Conservation (phyloP, 2,888 invertebrate genomes). For the Volucella inanis region DNA sequence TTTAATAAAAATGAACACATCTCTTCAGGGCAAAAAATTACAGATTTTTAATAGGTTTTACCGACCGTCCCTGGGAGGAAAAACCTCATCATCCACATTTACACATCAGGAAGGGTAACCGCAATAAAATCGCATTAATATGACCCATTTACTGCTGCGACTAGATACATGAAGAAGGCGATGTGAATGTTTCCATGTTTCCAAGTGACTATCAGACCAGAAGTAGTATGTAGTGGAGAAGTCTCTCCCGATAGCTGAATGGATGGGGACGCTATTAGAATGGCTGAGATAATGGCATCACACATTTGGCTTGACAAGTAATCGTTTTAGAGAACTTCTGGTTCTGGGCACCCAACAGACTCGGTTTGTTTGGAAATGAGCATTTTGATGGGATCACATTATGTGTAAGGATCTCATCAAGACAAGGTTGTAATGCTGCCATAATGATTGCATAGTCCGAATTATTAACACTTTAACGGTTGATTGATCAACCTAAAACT, state of each 20-base stretch:
- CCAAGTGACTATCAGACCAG: conserved; percentile 25
- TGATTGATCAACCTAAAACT: too few relatives aligned
- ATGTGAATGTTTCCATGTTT: conserved; percentile 11
- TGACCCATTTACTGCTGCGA: conserved; percentile 60
- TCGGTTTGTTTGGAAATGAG: background rate
- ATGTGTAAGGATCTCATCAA: too few relatives aligned
- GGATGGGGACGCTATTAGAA: conserved; percentile 44
- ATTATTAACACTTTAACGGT: too few relatives aligned
- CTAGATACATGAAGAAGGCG: conserved; percentile 57
- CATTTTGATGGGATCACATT: background rate
- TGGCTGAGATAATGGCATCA: conserved; percentile 60
- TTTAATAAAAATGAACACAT: conserved; percentile 15
- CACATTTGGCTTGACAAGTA: conserved; percentile 59
- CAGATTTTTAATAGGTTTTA: background rate
- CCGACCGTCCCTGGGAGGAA: background rate
- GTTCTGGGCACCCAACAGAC: background rate
- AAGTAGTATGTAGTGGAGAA: conserved; percentile 1
- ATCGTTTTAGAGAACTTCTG: conserved; percentile 51
- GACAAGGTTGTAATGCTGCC: too few relatives aligned
- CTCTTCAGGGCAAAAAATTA: conserved; percentile 43
- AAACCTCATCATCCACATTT: conserved; percentile 30
- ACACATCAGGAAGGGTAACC: conserved; percentile 34
- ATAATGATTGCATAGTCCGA: too few relatives aligned
- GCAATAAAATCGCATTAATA: conserved; percentile 67
- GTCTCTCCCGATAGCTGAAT: background rate